Conservation (phyloP, 1,140 invertebrate genomes). For the Mamestra configurata region DNA sequence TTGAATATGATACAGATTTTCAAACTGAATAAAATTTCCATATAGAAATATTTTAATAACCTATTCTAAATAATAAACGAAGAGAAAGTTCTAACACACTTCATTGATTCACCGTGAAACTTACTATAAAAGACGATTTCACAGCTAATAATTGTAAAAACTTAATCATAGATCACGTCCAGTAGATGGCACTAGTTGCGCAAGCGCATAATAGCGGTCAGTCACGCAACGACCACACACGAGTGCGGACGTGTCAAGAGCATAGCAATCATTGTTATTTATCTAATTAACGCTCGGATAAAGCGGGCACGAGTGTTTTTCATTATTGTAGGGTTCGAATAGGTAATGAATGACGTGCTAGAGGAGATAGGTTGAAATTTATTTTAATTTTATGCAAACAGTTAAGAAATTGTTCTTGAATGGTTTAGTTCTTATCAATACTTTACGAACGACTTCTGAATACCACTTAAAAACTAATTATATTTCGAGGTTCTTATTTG, state of each 20-base stretch:
- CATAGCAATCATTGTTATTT: conserved; percentile 71
- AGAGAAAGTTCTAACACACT: conserved; percentile 34
- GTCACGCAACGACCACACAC: conserved; percentile 80
- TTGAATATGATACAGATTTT: neutral
- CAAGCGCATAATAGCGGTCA: conserved; percentile 66
- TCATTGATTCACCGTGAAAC: conserved; percentile 36
- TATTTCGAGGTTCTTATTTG: too few relatives aligned
- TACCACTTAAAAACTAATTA: too few relatives aligned
- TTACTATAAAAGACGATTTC: conserved; percentile 42
- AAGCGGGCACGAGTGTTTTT: conserved; percentile 47
- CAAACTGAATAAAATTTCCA: conserved; percentile 7
- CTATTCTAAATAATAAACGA: neutral
- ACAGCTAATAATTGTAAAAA: conserved; percentile 40
- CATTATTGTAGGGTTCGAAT: conserved; percentile 31
- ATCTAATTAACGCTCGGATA: conserved; percentile 68
- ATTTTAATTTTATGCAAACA: neutral
- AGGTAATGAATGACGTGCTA: conserved; percentile 15
- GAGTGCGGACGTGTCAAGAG: conserved; percentile 63
- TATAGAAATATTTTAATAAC: neutral
- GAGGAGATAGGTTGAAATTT: neutral
- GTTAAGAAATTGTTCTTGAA: neutral
- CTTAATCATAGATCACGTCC: conserved; percentile 54
- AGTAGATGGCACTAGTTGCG: conserved; percentile 67
- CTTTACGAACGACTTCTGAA: too few relatives aligned
- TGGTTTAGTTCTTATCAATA: too few relatives aligned